phyloP scores from a whole-genome alignment of 2,797 vertebrate genomes.

The Hydrocynus forskahlii region DNA sequence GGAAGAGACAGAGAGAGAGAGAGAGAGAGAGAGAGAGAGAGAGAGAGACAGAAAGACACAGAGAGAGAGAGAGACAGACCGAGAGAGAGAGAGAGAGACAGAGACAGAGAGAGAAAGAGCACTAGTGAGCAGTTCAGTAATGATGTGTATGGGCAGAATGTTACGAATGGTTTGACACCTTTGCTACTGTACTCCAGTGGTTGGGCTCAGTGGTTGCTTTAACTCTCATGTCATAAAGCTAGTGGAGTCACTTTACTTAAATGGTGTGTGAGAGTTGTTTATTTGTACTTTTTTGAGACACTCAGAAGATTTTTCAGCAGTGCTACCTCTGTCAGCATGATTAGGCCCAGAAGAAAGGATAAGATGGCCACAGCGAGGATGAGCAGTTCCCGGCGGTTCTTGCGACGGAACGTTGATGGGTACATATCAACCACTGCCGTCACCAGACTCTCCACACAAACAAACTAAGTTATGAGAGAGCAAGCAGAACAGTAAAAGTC shows the following conservation, averaged over 20 bases:
- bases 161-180: neutral
- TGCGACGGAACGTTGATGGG: constrained; percentile 87
- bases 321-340: constrained; percentile 95
- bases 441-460: constrained; percentile 94
- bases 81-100: too few relatives aligned
- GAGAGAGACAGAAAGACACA: too few relatives aligned
- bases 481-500: neutral
- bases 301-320: neutral
- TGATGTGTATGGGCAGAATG: neutral
- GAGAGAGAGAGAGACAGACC: too few relatives aligned
- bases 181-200: neutral
- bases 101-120: too few relatives aligned
- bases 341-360: constrained; percentile 88
- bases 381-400: constrained; percentile 89
- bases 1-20: too few relatives aligned
- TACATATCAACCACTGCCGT: constrained; percentile 96
- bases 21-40: too few relatives aligned
- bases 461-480: constrained; percentile 79
- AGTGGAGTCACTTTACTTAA: neutral
- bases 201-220: neutral
- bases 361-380: constrained; percentile 85
- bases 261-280: neutral
- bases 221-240: neutral
- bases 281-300: too few relatives aligned
- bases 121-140: too few relatives aligned